Evolutionary conservation across 2,888 invertebrate species (phyloP).

Genomic region (Timandra comae): DNA sequence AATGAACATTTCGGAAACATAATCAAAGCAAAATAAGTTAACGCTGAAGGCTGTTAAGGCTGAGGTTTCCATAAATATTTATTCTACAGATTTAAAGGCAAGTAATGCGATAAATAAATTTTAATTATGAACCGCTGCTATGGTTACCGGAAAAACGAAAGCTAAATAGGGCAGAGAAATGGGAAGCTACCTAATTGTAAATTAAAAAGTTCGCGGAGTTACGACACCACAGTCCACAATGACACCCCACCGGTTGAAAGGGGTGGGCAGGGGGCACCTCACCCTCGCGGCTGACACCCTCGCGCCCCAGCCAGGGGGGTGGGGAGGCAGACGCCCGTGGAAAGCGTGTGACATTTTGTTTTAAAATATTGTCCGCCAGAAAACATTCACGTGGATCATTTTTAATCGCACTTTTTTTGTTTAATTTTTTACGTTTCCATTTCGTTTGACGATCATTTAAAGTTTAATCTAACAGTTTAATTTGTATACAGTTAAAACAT

Average conservation of each 20-base stretch:
- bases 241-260: conserved; percentile 57
- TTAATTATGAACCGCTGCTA: conserved; percentile 62
- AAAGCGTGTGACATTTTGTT: conserved; percentile 77
- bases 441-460: conserved; percentile 16
- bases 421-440: conserved; percentile 39
- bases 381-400: conserved; percentile 73
- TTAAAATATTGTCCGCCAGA: conserved; percentile 76
- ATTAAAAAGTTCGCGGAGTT: conserved; percentile 77
- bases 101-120: conserved; percentile 70
- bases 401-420: conserved; percentile 64
- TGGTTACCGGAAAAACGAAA: conserved; percentile 71
- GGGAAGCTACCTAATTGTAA: conserved; percentile 77
- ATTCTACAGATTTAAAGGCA: conserved; percentile 39
- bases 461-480: conserved; percentile 5
- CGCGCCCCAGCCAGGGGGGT: conserved; percentile 36
- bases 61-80: conserved; percentile 29
- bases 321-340: conserved; percentile 61
- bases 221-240: conserved; percentile 77
- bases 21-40: too few relatives aligned
- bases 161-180: conserved; percentile 77
- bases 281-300: conserved; percentile 19
- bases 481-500: conserved; percentile 6
- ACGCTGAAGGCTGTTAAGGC: too few relatives aligned
- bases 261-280: conserved; percentile 25
- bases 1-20: too few relatives aligned